Base-by-base conservation (phyloP, 2,888 invertebrate species). In the Diaprepes abbreviatus region DNA sequence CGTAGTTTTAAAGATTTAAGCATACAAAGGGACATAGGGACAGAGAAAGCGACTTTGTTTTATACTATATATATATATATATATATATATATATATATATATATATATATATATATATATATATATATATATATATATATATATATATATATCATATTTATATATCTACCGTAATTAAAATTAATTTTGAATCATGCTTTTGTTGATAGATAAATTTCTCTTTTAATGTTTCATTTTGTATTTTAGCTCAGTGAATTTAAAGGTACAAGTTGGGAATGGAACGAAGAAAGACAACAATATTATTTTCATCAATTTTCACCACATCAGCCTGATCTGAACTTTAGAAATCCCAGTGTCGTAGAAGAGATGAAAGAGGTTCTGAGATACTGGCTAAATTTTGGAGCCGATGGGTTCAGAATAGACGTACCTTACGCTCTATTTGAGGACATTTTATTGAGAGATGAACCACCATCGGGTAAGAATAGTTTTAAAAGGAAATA, bases 371-470 rank as follows among this genome's bases (percentile, higher is more conserved):
- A 35, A 19, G 63, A 63, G 7, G 52, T 63, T 28, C 36, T 96
- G 16, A 86, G 85, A 74, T 94, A 90, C 79, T 97, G 96, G 96
- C 80, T 96, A 52, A 89, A 91, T 58, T 89, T 90, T 76, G 96
- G 95, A 0, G 89, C 95, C 0, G 92, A 93, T 79, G 97, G 97
- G 0, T 95, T 97, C 78, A 89, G 96, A 75, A 87, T 96, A 33
- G 93, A 94, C 78, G 93, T 94, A 1, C 88, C 93, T 6, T 85
- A 86, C 2, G 75, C 74, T 75, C 66, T 88, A 6, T 84, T 81
- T 60, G 88, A 88, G 78, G 79, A 78, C 19, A 76, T 77, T 9
- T 50, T 78, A 5, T 75, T 85, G 0, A 58, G 38, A 1, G 83
- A 88, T 67, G 87, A 88, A 75, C 85, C 86, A 0, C 24, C 24